Evolutionary conservation across 2,113 vertebrate species (phyloP), one percentile per base, ranked within the genome.

Genomic region (Ia io): DNA sequence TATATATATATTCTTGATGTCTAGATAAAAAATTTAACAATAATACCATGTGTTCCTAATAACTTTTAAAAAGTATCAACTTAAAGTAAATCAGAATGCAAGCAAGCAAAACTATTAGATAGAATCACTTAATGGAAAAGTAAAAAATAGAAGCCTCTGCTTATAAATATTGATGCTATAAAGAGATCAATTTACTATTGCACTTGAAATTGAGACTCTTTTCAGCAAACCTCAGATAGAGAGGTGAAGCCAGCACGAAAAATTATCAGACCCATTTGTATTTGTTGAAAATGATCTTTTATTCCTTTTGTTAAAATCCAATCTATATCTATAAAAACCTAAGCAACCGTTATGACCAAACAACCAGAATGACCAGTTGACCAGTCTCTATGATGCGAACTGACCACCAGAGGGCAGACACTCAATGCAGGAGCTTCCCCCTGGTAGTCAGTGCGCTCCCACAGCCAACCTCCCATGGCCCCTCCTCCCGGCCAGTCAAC

Each of bases 221-320:
- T 12, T 56, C 11, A 44, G 49, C 70, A 79, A 53, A 37, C 30
- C 56, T 71, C 30, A 28, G 3, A 40, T 7, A 28, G 56, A 51
- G 47, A 79, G 35, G 67, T 61, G 32, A 69, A 91, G 51, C 25
- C 18, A 32, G 16, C n/a, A 12, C 28, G 74, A 70, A 47, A 35
- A 82, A 49, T 59, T n/a, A 61, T 20, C 17, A 44, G 37, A 40
- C 22, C 28, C 16, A 13, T 69, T 69, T 59, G 18, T 6, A 9
- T 71, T 67, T 88, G 40, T 88, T 79, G 47, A 69, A 59, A 63
- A 42, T 47, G 16, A 25, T 73, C 9, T 63, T 61, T 78, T n/a
- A 73, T 78, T 93, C 84, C n/a, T 92, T 77, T 88, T 61, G 80
- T 44, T 77, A 74, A 94, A 88, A 74, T 65, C 51, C 12, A 56